Percentiles rank a stretch among this genome's conserved stretches.
These are phyloP conservation scores for Dolomedes plantarius DNA, from an alignment of 2,888 invertebrate species.

Conservation along the genomic window DNA sequence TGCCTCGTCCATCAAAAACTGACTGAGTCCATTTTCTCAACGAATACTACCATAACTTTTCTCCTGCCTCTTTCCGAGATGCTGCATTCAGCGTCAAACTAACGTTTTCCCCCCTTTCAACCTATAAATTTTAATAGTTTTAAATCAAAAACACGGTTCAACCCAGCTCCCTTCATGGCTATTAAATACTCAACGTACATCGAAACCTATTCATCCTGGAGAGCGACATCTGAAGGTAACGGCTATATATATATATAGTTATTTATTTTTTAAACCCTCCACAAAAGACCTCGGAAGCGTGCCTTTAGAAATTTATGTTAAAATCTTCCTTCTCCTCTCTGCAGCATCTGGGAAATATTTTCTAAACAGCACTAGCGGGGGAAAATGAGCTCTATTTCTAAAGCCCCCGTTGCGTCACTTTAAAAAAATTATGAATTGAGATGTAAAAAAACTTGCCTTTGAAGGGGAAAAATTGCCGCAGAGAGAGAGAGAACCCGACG, in stretches of 20 bases:
- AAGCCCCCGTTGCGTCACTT: background rate
- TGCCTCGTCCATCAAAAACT: no score
- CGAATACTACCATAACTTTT: no score
- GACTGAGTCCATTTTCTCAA: no score
- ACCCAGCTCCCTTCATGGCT: background rate
- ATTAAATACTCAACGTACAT: background rate
- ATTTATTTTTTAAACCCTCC: background rate
- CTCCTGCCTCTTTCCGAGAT: no score
- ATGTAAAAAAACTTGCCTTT: background rate
- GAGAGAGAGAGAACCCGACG: background rate
- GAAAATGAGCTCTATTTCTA: background rate
- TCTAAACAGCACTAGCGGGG: background rate
- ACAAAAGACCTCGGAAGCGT: background rate
- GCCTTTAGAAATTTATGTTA: slow-evolving; percentile 14
- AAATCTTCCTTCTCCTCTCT: background rate
- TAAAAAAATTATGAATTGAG: background rate
- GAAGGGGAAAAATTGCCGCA: background rate
- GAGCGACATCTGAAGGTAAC: background rate
- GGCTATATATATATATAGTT: background rate
- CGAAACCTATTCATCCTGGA: background rate
- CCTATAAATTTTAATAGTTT: background rate
- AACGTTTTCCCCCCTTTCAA: background rate
- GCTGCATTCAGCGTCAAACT: background rate
- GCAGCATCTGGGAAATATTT: background rate
- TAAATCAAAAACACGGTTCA: background rate